Conservation (phyloP, 1,140 invertebrate genomes). For the Drosophila nannoptera region DNA sequence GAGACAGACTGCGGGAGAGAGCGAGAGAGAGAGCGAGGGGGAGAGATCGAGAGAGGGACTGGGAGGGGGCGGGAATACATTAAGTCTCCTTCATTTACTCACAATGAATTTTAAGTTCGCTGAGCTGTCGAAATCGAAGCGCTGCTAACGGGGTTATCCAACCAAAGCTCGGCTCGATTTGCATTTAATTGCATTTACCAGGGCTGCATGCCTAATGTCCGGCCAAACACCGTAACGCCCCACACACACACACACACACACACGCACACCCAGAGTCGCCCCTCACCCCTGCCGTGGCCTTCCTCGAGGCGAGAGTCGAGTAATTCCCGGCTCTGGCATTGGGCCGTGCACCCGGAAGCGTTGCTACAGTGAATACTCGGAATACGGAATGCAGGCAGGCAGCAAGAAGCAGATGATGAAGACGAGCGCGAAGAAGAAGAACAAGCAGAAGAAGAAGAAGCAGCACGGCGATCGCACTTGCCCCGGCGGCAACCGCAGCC, state of each 20-base stretch:
- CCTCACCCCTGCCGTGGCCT: background rate
- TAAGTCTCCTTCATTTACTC: conserved; percentile 19
- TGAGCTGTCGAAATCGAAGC: conserved; percentile 48
- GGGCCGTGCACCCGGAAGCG: conserved; percentile 43
- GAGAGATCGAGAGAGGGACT: no score
- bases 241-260: background rate
- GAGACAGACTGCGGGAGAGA: no score
- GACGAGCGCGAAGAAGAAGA: background rate
- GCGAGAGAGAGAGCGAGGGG: no score
- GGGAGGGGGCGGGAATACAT: no score
- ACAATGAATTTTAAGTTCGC: conserved; percentile 69
- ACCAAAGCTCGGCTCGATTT: conserved; percentile 30
- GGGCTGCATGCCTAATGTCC: conserved; percentile 43
- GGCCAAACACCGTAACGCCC: background rate
- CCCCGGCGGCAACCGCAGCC: conserved; percentile 4
- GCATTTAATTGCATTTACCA: conserved; percentile 66
- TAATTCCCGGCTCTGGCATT: conserved; percentile 10
- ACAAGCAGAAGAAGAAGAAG: background rate
- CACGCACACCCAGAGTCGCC: conserved; percentile 21
- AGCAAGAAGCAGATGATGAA: background rate
- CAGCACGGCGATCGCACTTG: conserved; percentile 18
- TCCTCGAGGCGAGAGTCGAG: background rate
- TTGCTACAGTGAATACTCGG: conserved; percentile 41
- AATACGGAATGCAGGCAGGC: conserved; percentile 16
- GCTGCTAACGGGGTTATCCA: conserved; percentile 63